Percentiles rank a stretch among this genome's conserved stretches.
phyloP scores from a whole-genome alignment of 1,140 invertebrate genomes.

The Vanessa tameamea region DNA sequence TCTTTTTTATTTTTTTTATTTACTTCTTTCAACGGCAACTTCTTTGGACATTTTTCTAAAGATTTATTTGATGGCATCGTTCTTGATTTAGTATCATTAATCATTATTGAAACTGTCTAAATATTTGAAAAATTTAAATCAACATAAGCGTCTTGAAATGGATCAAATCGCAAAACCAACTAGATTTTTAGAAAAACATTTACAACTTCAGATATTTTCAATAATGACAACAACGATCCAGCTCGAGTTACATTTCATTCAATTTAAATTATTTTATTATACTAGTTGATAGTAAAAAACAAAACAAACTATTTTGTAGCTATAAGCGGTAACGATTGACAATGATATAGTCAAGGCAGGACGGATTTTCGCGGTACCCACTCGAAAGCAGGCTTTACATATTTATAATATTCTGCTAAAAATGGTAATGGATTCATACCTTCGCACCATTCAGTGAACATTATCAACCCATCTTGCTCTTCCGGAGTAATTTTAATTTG shows the following conservation, averaged over 20 bases:
- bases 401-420: conserved; percentile 66
- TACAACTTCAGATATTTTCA: no score
- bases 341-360: conserved; percentile 23
- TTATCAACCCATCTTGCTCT: conserved; percentile 67
- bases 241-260: no score
- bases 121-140: background rate
- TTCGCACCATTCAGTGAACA: conserved; percentile 80
- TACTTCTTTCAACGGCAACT: background rate
- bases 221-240: no score
- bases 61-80: background rate
- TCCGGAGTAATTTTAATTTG: conserved; percentile 62
- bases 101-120: background rate
- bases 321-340: background rate
- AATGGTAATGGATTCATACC: conserved; percentile 67
- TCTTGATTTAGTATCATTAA: background rate
- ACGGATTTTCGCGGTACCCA: conserved; percentile 51
- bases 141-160: background rate
- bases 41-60: background rate
- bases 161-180: background rate
- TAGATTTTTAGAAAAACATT: background rate
- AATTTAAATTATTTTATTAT: no score
- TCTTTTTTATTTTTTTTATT: conserved; percentile 14
- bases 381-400: conserved; percentile 64
- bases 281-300: no score
- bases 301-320: background rate